Conservation (phyloP, 2,888 invertebrate genomes). For the Dendrolimus houi region DNA sequence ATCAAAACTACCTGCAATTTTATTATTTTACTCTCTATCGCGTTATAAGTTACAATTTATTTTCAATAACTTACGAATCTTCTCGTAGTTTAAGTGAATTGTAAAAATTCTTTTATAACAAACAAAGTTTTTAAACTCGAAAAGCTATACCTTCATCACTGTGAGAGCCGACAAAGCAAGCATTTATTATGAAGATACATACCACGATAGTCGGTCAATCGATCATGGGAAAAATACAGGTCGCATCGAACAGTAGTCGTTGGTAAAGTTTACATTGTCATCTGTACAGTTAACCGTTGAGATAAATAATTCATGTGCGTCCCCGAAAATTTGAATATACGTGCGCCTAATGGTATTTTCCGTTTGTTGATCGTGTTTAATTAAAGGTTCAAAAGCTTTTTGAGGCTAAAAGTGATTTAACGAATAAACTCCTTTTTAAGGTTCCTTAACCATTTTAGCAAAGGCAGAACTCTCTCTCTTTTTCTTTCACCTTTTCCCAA, state of each 20-base stretch:
- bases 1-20: too few species aligned
- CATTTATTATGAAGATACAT: slow-evolving; percentile 1
- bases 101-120: too few species aligned
- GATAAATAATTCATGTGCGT: slow-evolving; percentile 6
- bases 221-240: slow-evolving; percentile 4
- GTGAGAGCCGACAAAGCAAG: background rate
- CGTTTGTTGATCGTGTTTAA: background rate
- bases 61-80: too few species aligned
- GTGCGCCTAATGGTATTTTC: background rate
- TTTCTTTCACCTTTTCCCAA: too few species aligned
- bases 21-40: too few species aligned
- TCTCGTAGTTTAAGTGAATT: too few species aligned
- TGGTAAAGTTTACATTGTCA: slow-evolving; percentile 2
- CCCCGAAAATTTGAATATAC: slow-evolving; percentile 1
- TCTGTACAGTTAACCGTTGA: slow-evolving; percentile 5
- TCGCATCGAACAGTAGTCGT: slow-evolving; percentile 1
- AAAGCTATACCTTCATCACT: too few species aligned
- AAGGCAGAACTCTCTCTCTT: too few species aligned
- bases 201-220: slow-evolving; percentile 1
- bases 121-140: too few species aligned
- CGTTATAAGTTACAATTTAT: too few species aligned
- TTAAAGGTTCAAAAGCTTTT: background rate
- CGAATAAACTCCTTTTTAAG: background rate
- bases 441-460: too few species aligned
- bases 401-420: background rate